Conservation (phyloP, 2,888 invertebrate species). For the Aphrophora alni region DNA sequence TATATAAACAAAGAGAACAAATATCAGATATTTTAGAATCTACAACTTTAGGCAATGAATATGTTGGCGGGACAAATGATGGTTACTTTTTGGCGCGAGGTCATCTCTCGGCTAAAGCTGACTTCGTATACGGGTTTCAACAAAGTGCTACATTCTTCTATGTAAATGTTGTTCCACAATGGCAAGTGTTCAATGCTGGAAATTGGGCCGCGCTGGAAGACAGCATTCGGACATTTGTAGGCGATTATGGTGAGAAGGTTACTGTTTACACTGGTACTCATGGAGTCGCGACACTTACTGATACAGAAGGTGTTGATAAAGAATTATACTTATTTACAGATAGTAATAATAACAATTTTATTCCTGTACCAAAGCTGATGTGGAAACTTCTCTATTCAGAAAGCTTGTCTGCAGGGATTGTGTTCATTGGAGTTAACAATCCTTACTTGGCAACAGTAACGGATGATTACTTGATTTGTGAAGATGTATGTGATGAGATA, state of each 20-base stretch:
- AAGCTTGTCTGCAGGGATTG: background rate
- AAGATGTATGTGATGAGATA: slow-evolving; percentile 22
- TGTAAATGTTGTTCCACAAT: slow-evolving; percentile 62
- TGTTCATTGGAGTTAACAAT: slow-evolving; percentile 17
- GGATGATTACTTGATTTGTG: slow-evolving; percentile 12
- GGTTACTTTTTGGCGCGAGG: slow-evolving; percentile 58
- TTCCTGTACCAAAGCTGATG: slow-evolving; percentile 16
- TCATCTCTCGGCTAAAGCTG: slow-evolving; percentile 62
- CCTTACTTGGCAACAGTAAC: background rate
- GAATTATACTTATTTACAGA: slow-evolving; percentile 13
- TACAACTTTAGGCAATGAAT: background rate
- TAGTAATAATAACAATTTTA: slow-evolving; percentile 10
- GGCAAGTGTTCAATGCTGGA: slow-evolving; percentile 61
- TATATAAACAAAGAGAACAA: background rate
- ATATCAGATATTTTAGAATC: background rate
- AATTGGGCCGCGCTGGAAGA: slow-evolving; percentile 62
- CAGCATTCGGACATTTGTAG: slow-evolving; percentile 57
- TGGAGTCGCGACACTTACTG: background rate
- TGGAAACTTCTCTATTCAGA: background rate
- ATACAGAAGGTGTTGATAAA: background rate
- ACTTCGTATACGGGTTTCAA: slow-evolving; percentile 60
- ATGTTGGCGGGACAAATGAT: slow-evolving; percentile 46
- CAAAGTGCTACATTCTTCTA: slow-evolving; percentile 62
- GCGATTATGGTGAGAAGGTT: slow-evolving; percentile 19
- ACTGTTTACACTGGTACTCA: background rate